Evolutionary conservation across 2,113 vertebrate genomes (phyloP), one percentile per base, ranked within the genome.

Genomic region (Hemicordylus capensis): DNA sequence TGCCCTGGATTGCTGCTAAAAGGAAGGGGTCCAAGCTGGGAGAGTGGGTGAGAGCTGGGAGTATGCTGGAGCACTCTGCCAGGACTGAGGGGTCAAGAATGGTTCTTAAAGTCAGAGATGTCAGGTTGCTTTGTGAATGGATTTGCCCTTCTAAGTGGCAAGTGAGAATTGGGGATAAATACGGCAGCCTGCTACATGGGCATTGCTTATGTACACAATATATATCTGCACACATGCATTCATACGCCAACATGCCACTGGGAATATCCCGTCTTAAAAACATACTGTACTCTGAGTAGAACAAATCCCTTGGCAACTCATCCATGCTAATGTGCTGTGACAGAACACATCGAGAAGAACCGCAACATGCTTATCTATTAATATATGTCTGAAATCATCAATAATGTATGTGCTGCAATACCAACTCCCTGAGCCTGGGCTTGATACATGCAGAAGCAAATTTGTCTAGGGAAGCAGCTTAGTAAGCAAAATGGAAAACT

Each of bases 371-470:
- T 91, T 83, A 88, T 88, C 80, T 89, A 91, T 92, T 93, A 92
- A 91, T 84, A 93, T 90, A 86, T 87, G 80, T 90, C 77, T 69
- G 81, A 95, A 93, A 90, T 56, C 76, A 91, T 94, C 87, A 90
- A 79, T 92, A 90, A 93, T 80, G 86, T 87, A 88, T 90, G 67
- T 34, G 31, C 77, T 92, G 78, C 56, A n/a, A 61, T 77, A 42
- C 80, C 58, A 44, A 54, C 91, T 84, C 79, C 37, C 17, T 17
- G 28, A 67, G 76, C 46, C 81, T 83, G 58, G 67, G 80, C 88
- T 31, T 37, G 78, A 44, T 80, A 81, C 39, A 87, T 24, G 31
- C 64, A 89, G 69, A 76, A 90, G 74, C 58, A 87, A 80, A 42
- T 77, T 44, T 74, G 89, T 54, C 76, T 84, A 73, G 84, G 51